Conservation (phyloP, 2,888 invertebrate genomes). For the Acrobasis consociella region DNA sequence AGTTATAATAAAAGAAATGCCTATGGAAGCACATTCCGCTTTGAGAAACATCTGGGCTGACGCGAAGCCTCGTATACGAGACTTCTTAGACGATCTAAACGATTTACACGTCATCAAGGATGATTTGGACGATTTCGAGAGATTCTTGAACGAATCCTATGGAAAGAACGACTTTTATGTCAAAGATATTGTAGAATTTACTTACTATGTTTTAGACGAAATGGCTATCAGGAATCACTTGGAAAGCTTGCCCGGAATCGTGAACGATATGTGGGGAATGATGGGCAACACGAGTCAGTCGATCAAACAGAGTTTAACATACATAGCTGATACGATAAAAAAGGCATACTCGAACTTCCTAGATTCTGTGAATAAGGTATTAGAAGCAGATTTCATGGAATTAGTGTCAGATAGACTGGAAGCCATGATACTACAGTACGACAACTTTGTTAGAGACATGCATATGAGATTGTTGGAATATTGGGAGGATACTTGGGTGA, state of each 20-base stretch:
- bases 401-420: constrained; percentile 87
- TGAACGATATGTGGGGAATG: constrained; percentile 92
- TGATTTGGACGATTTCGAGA: constrained; percentile 86
- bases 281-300: constrained; percentile 93
- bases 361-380: constrained; percentile 85
- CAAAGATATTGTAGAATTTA: constrained; percentile 88
- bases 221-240: constrained; percentile 89
- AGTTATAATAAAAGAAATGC: constrained; percentile 74
- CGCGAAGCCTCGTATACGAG: constrained; percentile 86
- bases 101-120: constrained; percentile 88
- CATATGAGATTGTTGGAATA: constrained; percentile 85
- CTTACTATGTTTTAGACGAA: constrained; percentile 88
- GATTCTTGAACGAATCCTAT: constrained; percentile 89
- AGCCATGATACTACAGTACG: constrained; percentile 88
- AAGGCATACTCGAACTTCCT: constrained; percentile 87
- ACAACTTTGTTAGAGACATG: constrained; percentile 89
- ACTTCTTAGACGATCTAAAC: constrained; percentile 88
- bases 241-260: constrained; percentile 89
- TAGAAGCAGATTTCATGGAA: constrained; percentile 90
- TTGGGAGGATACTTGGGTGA: constrained; percentile 89
- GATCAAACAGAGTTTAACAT: constrained; percentile 88
- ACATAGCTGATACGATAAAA: constrained; percentile 88
- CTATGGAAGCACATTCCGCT: constrained; percentile 87
- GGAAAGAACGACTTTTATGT: constrained; percentile 92
- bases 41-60: constrained; percentile 89